These are phyloP conservation scores for Drosophila tropicalis DNA, from an alignment of 1,140 invertebrate genomes.

Conservation along the genomic window DNA sequence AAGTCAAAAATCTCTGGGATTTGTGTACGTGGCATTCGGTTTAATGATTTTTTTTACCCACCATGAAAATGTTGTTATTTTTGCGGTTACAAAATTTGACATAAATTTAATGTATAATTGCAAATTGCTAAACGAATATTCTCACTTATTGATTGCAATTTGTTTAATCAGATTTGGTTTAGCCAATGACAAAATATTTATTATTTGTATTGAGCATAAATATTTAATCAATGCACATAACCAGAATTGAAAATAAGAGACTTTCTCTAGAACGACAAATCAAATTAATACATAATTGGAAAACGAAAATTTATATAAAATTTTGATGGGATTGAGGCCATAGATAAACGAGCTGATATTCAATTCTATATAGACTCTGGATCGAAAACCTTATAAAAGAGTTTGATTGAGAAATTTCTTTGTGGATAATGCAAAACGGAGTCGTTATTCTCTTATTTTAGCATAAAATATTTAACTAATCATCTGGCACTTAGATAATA, in stretches of 20 bases:
- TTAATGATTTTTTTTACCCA: slow-evolving; percentile 33
- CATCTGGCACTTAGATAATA: background rate
- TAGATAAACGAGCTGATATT: no score
- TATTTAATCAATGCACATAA: background rate
- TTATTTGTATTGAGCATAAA: background rate
- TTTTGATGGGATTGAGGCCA: no score
- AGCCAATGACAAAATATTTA: background rate
- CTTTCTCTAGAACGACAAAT: background rate
- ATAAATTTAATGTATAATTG: slow-evolving; percentile 72
- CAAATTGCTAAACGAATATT: slow-evolving; percentile 37
- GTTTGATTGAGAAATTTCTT: no score
- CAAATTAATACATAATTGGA: no score
- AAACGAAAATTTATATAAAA: no score
- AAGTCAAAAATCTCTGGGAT: slow-evolving; percentile 51
- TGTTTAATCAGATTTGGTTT: slow-evolving; percentile 19
- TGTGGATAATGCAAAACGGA: background rate
- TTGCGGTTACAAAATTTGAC: slow-evolving; percentile 45
- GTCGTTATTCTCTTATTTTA: background rate
- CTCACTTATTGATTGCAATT: slow-evolving; percentile 47
- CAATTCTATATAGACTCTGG: no score
- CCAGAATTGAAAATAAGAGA: background rate
- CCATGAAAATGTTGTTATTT: slow-evolving; percentile 40
- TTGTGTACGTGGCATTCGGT: slow-evolving; percentile 54
- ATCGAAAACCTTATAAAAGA: no score
- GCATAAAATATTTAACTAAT: background rate